Evolutionary conservation across 2,888 invertebrate species (phyloP).

Genomic region (Hypomecis punctinalis): DNA sequence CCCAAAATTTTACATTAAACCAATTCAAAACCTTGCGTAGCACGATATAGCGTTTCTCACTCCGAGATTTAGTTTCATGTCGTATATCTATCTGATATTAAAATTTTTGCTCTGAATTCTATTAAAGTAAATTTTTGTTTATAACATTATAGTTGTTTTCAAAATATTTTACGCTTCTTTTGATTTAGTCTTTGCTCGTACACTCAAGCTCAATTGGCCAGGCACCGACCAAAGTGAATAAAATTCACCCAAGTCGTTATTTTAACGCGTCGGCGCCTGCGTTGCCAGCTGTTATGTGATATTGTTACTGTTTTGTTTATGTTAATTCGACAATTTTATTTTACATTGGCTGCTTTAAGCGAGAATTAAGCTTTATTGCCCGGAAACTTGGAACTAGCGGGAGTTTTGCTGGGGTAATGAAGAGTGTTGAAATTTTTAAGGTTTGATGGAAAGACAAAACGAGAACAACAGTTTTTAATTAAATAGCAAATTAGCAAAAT

Average conservation of each 20-base stretch:
- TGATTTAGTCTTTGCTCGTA: constrained; percentile 32
- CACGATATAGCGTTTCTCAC: too few relatives aligned
- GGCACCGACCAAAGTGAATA: constrained; percentile 43
- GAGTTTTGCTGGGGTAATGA: constrained; percentile 1
- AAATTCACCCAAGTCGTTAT: constrained; percentile 44
- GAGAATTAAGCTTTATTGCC: constrained; percentile 12
- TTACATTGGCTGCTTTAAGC: constrained; percentile 24
- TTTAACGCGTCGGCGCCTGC: constrained; percentile 38
- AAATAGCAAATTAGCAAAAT: background rate
- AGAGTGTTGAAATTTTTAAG: background rate
- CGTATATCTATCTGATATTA: too few relatives aligned
- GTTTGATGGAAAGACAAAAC: background rate
- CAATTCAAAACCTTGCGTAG: too few relatives aligned
- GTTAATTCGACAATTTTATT: constrained; percentile 38
- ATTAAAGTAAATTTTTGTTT: background rate
- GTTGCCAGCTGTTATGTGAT: constrained; percentile 40
- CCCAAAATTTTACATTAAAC: too few relatives aligned
- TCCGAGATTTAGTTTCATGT: too few relatives aligned
- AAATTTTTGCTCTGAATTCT: too few relatives aligned
- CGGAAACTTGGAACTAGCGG: constrained; percentile 9
- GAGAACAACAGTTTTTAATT: background rate
- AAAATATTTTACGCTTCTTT: background rate
- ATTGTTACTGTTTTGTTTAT: constrained; percentile 40
- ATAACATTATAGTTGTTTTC: background rate
- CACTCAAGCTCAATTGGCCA: constrained; percentile 58